Percentiles rank a stretch among this genome's conserved stretches.
Conservation (phyloP, 1,140 invertebrate species). For the Diuraphis noxia region DNA sequence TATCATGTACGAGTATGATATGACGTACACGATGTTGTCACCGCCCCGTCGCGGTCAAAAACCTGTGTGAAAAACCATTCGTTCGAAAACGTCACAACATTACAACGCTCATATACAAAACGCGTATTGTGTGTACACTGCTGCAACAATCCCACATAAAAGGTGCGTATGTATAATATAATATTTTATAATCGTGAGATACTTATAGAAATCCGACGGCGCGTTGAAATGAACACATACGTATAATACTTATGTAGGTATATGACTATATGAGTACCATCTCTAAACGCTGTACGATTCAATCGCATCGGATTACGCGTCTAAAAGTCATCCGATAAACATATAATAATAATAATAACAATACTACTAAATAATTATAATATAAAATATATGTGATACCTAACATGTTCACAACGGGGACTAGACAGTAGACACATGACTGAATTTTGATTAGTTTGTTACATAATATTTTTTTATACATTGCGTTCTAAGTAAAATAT, state of each 20-base stretch:
- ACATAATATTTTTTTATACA: neutral
- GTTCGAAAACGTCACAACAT: neutral
- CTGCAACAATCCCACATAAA: neutral
- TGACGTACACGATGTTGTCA: neutral
- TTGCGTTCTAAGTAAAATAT: neutral
- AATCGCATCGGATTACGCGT: neutral
- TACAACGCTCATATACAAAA: neutral
- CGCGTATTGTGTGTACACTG: neutral
- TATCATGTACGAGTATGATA: neutral
- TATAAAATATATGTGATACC: neutral
- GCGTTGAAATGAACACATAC: neutral
- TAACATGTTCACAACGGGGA: neutral
- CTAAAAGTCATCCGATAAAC: neutral
- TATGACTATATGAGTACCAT: neutral
- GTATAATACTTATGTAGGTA: neutral
- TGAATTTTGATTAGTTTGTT: neutral
- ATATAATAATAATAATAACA: neutral
- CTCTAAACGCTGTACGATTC: neutral
- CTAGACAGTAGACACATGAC: neutral
- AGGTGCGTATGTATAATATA: neutral
- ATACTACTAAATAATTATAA: neutral
- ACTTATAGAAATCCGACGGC: neutral
- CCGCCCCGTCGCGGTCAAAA: neutral
- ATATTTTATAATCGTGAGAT: neutral
- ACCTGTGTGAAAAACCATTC: slow-evolving; percentile 7